Base-by-base conservation (phyloP, 2,888 invertebrate species). In the Meta bourneti region DNA sequence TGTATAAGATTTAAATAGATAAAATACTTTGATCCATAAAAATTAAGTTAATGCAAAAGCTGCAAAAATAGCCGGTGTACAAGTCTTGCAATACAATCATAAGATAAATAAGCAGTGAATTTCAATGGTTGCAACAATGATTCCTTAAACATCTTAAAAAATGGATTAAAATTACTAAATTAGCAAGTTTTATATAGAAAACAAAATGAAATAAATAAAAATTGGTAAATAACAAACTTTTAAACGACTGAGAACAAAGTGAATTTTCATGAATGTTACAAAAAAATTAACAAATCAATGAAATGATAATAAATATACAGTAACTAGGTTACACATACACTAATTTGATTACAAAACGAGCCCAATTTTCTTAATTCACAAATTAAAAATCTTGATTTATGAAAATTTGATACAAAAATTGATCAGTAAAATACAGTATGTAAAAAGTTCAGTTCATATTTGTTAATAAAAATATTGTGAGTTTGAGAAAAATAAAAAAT, bases 361-460 rank as follows among this genome's bases (percentile, higher is more conserved):
- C 34, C 34, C 4, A 34, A 34, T 34, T 8, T 11, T 74, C 9
- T 74, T 74, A 20, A 75, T 77, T 69, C n/a, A 19, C 70, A 70
- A 20, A n/a, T 80, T 79, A 61, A 51, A 86, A 86, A 69, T 52
- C 20, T 52, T 61, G 69, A 48, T 70, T 79, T 86, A 86, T 51
- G 79, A 84, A 87, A 87, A 20, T 79, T 71, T 52, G 71, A 20
- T 80, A 80, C 51, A 87, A 79, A 79, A 49, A 80, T 34, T 61
- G 19, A 54, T 83, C 48, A 49, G 34, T 85, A 85, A 85, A 85
- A 85, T 79, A 69, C 80, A 78, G 11, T 34, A 80, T 87, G 69
- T 88, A 88, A 86, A 86, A 86, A n/a, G n/a, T n/a, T n/a, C n/a
- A n/a, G 85, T 86, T 61, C n/a, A 80, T 75, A 88, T 88, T 88